A percentile compares a stretch with the other conserved stretches of the same genome.
Evolutionary conservation across 2,113 vertebrate genomes (phyloP).

Genomic region (Grus americana): DNA sequence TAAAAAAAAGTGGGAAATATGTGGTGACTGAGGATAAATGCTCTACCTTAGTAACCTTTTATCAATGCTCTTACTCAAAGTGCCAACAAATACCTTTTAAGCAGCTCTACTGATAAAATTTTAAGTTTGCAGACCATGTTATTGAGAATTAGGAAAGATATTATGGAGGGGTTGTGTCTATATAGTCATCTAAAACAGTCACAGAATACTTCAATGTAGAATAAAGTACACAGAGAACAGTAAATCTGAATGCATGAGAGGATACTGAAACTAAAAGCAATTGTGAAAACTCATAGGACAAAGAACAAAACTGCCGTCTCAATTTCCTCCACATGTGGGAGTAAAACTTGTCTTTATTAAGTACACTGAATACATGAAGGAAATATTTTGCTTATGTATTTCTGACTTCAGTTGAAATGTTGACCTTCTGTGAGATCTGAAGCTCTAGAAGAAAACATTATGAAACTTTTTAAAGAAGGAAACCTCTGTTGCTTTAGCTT

Average conservation of each 20-base stretch:
- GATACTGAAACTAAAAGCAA: background rate
- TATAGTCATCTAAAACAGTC: background rate
- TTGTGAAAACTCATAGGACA: background rate
- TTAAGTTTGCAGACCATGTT: background rate
- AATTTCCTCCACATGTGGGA: background rate
- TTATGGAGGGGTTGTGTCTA: background rate
- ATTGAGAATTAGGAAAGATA: background rate
- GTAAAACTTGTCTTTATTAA: background rate
- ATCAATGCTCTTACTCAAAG: background rate
- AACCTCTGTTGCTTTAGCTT: background rate
- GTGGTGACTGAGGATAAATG: background rate
- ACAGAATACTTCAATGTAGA: background rate
- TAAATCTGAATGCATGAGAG: background rate
- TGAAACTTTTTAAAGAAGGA: background rate
- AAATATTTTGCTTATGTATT: background rate
- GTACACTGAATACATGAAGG: background rate
- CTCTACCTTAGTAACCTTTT: background rate
- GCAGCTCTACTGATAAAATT: background rate
- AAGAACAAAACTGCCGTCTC: background rate
- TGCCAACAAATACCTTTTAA: background rate
- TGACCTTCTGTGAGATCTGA: background rate
- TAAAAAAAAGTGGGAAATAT: background rate
- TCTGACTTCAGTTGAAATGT: background rate
- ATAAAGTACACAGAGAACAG: background rate
- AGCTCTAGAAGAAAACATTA: background rate